Conservation (phyloP, 1,140 invertebrate species). For the Ylistrum balloti region DNA sequence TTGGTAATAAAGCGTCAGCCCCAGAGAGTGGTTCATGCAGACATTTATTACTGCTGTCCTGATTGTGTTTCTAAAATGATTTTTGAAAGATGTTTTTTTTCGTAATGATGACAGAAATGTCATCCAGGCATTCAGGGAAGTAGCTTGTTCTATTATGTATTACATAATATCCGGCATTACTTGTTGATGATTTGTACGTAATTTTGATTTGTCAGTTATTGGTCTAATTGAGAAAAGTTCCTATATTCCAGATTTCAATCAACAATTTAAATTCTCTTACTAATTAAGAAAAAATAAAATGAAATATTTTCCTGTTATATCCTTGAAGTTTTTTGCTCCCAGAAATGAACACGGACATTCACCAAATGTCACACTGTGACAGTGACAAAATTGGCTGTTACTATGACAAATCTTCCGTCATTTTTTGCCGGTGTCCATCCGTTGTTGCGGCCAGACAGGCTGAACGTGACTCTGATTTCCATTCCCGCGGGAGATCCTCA, state of each 20-base stretch:
- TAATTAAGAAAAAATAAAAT: no score
- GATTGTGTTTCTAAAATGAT: constrained; percentile 29
- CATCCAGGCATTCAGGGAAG: background rate
- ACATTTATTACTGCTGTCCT: background rate
- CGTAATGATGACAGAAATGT: background rate
- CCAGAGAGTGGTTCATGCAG: constrained; percentile 13
- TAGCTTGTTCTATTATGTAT: background rate
- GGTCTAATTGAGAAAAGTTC: no score
- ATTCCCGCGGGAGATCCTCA: background rate
- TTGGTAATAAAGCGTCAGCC: background rate
- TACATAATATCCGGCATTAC: no score
- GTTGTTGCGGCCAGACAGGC: background rate
- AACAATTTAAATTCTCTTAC: no score
- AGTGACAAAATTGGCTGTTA: constrained; percentile 17
- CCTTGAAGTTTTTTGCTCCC: background rate
- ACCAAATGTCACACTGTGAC: constrained; percentile 1
- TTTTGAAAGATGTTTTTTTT: constrained; percentile 40
- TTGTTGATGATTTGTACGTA: no score
- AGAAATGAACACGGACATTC: background rate
- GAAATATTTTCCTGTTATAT: background rate
- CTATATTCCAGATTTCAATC: no score
- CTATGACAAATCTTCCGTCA: constrained; percentile 25
- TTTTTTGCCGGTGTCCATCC: constrained; percentile 24
- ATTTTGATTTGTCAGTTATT: no score
- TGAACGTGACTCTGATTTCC: background rate